Evolutionary conservation across 2,888 invertebrate species (phyloP).

Genomic region (Coelinius sp.): DNA sequence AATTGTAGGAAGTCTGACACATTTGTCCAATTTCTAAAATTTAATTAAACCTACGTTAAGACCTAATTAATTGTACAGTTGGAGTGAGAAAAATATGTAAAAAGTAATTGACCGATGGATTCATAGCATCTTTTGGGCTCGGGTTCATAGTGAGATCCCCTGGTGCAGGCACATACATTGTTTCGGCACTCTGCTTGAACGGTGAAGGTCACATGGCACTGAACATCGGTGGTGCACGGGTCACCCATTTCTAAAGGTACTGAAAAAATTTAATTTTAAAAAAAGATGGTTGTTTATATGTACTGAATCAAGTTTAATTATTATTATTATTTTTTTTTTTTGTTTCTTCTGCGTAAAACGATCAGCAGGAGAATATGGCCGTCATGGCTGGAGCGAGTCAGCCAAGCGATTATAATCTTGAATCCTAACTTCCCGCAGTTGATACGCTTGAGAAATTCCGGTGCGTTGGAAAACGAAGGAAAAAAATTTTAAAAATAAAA

Average conservation of each 20-base stretch:
- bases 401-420: background rate
- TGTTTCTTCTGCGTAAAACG: background rate
- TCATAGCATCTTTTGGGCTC: conserved; percentile 63
- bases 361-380: background rate
- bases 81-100: background rate
- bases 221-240: conserved; percentile 63
- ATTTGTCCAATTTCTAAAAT: conserved; percentile 61
- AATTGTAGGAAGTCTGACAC: conserved; percentile 66
- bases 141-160: conserved; percentile 63
- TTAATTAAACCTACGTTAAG: background rate
- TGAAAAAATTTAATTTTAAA: conserved; percentile 47
- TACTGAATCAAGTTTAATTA: too few relatives aligned
- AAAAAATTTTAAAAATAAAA: background rate
- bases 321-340: background rate
- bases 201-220: conserved; percentile 66
- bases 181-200: conserved; percentile 64
- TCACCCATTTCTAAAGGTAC: conserved; percentile 63
- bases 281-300: too few relatives aligned
- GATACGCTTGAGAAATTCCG: background rate
- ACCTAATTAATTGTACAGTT: too few relatives aligned
- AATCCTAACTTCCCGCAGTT: conserved; percentile 3
- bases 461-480: background rate
- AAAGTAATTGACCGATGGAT: conserved; percentile 61
- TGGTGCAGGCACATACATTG: conserved; percentile 63
- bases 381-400: background rate